Base-by-base conservation (phyloP, 2,888 invertebrate genomes). In the Choristoneura rosaceana region DNA sequence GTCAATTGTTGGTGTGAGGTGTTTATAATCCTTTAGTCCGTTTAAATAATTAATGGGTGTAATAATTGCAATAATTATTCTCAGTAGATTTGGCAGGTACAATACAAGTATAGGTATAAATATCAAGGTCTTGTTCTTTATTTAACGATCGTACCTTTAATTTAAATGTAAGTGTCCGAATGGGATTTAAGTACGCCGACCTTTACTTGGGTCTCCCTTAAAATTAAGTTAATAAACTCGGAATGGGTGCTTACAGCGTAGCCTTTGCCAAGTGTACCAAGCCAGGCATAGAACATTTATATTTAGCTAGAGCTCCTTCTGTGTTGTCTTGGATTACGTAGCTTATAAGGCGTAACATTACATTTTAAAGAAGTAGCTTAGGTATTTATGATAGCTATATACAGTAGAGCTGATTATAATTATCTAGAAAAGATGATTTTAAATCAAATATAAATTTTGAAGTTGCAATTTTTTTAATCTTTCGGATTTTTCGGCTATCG, bases 211-310 rank as follows among this genome's bases (percentile, higher is more conserved):
- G 71, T 45, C 61, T 33, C 25, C 61, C 61, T 67, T 67, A 55
- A 63, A 71, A 71, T 71, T 71, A 71, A 71, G 71, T 71, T 71
- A 62, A 63, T 67, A 71, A 58, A 38, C 67, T 61, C 17, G 47
- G 47, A 71, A 71, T 67, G 55, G 61, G 66, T 67, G 15, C 66
- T 71, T 71, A 41, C 59, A 15, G 10, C 43, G 43, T 43, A 17
- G 52, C 52, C 43, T 34, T 59, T 50, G 17, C 60, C 41, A 55
- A 58, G 58, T 71, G 43, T 61, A 71, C 34, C 34, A 7, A 58
- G 60, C n/a, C 43, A 7, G 47, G 52, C n/a, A 41, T 63, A 15
- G 38, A 12, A 45, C n/a, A 61, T 17, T 60, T 50, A 8, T 69
- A 55, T 45, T 63, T 60, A 52, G 15, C 60, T 50, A 52, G 45